These are phyloP conservation scores for Gymnodraco acuticeps DNA, from an alignment of 2,797 vertebrate genomes.

Conservation along the genomic window DNA sequence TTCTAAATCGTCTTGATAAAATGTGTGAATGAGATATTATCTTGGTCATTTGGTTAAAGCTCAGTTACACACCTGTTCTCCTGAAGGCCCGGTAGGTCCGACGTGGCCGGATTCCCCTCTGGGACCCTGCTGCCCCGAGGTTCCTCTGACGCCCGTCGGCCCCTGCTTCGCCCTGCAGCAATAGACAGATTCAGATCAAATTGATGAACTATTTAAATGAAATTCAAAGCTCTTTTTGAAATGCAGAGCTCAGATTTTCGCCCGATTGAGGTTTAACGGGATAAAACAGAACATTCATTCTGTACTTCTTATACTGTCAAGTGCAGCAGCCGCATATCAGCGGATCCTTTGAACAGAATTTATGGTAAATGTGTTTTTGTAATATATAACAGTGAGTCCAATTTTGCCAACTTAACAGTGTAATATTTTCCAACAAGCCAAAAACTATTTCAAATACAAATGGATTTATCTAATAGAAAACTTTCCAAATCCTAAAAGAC, in stretches of 20 bases:
- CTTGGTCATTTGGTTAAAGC: too few relatives aligned
- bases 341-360: neutral
- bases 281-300: too few relatives aligned
- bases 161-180: constrained; percentile 92
- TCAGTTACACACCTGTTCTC: constrained; percentile 84
- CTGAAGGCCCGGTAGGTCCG: constrained; percentile 86
- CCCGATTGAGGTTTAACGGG: too few relatives aligned
- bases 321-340: neutral
- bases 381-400: neutral
- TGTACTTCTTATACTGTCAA: too few relatives aligned
- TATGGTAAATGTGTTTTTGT: neutral
- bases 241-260: too few relatives aligned
- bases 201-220: neutral
- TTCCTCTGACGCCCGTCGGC: constrained; percentile 92
- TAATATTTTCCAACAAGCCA: neutral
- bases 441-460: neutral
- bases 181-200: neutral
- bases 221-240: neutral
- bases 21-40: too few relatives aligned
- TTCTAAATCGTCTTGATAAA: constrained; percentile 13
- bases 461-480: neutral
- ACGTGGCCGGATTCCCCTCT: constrained; percentile 90
- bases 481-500: neutral
- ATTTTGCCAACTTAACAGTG: neutral
- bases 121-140: constrained; percentile 91